Conservation (phyloP, 2,888 invertebrate species). For the Mayetiola destructor region DNA sequence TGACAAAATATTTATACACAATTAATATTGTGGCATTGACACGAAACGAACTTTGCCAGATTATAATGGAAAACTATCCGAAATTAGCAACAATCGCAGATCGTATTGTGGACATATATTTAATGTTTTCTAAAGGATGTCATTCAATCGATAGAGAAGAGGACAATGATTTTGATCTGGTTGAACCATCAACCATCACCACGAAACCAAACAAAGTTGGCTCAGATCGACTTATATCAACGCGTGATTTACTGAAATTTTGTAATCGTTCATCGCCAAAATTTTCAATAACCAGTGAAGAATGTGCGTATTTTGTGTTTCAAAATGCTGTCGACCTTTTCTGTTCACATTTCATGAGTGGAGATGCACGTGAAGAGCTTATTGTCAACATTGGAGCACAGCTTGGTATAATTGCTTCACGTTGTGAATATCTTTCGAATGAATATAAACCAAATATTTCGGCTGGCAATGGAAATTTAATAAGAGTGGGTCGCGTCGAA, state of each 20-base stretch:
- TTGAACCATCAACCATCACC: not conserved
- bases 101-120: conserved; percentile 69
- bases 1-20: conserved; percentile 71
- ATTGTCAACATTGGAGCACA: conserved; percentile 62
- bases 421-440: conserved; percentile 65
- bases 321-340: conserved; percentile 89
- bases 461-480: conserved; percentile 22
- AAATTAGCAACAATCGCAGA: conserved; percentile 54
- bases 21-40: conserved; percentile 69
- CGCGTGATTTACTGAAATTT: conserved; percentile 85
- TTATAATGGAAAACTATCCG: conserved; percentile 56
- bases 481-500: conserved; percentile 58
- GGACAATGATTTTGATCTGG: conserved; percentile 19
- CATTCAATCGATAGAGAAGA: conserved; percentile 34
- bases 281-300: conserved; percentile 53
- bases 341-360: conserved; percentile 59
- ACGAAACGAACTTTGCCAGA: conserved; percentile 54
- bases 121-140: conserved; percentile 59
- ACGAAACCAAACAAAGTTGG: conserved; percentile 20
- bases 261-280: conserved; percentile 62
- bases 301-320: conserved; percentile 39
- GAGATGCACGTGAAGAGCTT: conserved; percentile 47
- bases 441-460: conserved; percentile 63
- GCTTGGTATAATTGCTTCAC: conserved; percentile 66
- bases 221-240: conserved; percentile 53